A percentile compares a stretch with the other conserved stretches of the same genome.
Conservation (phyloP, 2,888 invertebrate species). For the Scotopteryx bipunctaria region DNA sequence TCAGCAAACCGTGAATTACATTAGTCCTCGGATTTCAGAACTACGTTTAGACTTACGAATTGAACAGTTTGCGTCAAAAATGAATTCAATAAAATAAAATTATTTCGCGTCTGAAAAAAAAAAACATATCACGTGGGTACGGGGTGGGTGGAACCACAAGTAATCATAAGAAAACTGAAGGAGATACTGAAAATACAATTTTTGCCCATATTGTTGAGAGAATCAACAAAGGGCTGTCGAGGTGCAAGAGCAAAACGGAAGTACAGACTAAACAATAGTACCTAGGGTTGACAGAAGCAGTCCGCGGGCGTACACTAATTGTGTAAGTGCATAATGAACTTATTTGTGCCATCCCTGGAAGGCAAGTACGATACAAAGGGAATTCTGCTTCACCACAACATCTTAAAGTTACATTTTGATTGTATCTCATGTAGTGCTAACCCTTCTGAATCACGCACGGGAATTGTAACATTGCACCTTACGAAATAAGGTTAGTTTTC, state of each 20-base stretch:
- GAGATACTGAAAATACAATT: too few relatives aligned
- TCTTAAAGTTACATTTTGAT: conserved; percentile 45
- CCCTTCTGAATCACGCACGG: conserved; percentile 15
- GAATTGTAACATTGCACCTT: conserved; percentile 8
- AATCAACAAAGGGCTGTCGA: conserved; percentile 36
- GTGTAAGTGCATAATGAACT: conserved; percentile 82
- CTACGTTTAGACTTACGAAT: too few relatives aligned
- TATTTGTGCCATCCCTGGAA: conserved; percentile 69
- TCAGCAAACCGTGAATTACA: too few relatives aligned
- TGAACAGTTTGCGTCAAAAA: too few relatives aligned
- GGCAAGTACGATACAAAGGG: conserved; percentile 43
- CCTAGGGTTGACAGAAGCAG: conserved; percentile 48
- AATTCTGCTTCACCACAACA: conserved; percentile 42
- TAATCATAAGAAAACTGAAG: too few relatives aligned
- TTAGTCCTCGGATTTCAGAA: too few relatives aligned
- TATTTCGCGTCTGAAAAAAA: too few relatives aligned
- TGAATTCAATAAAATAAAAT: too few relatives aligned
- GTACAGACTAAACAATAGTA: conserved; percentile 47
- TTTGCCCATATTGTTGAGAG: neutral
- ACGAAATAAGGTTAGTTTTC: conserved; percentile 36
- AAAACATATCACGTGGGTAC: too few relatives aligned
- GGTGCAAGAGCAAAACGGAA: conserved; percentile 64
- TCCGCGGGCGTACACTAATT: conserved; percentile 75
- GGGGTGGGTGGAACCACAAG: too few relatives aligned
- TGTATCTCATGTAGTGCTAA: conserved; percentile 30